Evolutionary conservation across 2,888 invertebrate species (phyloP).

Genomic region (Elaeidobius kamerunicus): DNA sequence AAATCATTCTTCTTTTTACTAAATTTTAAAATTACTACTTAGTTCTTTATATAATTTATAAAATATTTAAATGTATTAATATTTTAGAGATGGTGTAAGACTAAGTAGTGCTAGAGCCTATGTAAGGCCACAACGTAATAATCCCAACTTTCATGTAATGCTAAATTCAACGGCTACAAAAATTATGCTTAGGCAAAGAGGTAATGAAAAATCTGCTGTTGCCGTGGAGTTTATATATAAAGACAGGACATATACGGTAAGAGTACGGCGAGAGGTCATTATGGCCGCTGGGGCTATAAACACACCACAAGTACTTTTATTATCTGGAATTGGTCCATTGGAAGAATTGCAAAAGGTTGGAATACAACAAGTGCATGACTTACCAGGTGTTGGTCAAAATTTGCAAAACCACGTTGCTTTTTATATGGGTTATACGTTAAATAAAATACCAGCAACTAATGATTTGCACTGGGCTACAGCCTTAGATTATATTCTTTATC

Average conservation of each 20-base stretch:
- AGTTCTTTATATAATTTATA: too few species aligned
- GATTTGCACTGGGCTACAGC: conserved; percentile 62
- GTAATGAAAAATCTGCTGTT: conserved; percentile 52
- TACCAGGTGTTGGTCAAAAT: conserved; percentile 68
- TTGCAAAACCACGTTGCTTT: conserved; percentile 68
- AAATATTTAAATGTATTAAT: too few species aligned
- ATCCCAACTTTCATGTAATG: conserved; percentile 60
- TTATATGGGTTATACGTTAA: conserved; percentile 55
- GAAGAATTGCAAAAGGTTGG: conserved; percentile 58
- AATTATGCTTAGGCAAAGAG: conserved; percentile 51
- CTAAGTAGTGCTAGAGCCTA: conserved; percentile 61
- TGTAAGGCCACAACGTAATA: conserved; percentile 57
- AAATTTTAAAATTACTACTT: too few species aligned
- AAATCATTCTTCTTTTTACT: too few species aligned
- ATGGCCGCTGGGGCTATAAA: conserved; percentile 64
- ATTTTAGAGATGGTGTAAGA: conserved; percentile 57
- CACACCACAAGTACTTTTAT: conserved; percentile 63
- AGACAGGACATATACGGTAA: conserved; percentile 50
- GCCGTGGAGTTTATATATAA: conserved; percentile 61
- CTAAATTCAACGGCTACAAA: conserved; percentile 61
- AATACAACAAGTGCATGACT: conserved; percentile 58
- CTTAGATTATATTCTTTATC: conserved; percentile 58
- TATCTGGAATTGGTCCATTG: conserved; percentile 66
- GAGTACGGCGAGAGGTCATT: conserved; percentile 57
- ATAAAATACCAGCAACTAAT: conserved; percentile 52